phyloP scores from a whole-genome alignment of 2,113 vertebrate species.

The Phainopepla nitens region DNA sequence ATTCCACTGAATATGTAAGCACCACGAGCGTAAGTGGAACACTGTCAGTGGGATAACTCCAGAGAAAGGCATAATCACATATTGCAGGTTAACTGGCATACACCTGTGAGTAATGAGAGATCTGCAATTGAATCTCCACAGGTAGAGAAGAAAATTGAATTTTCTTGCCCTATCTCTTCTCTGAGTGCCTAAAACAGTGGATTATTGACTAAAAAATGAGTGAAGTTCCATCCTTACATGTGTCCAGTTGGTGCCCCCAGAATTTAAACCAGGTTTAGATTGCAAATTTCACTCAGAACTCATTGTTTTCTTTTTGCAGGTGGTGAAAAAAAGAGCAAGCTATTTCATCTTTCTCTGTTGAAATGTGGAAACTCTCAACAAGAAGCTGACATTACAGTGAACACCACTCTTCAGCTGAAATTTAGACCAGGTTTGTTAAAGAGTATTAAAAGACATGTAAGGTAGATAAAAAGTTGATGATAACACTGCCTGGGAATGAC shows the following conservation, averaged over 20 bases:
- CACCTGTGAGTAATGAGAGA: background rate
- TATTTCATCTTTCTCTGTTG: background rate
- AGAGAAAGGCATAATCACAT: background rate
- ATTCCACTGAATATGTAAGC: background rate
- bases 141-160: background rate
- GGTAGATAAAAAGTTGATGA: background rate
- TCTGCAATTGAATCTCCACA: background rate
- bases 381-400: background rate
- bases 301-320: background rate
- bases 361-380: background rate
- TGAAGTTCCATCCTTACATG: background rate
- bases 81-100: background rate
- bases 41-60: background rate
- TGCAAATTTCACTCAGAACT: background rate
- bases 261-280: background rate
- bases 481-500: background rate
- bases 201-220: background rate
- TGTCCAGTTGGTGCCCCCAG: background rate
- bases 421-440: background rate
- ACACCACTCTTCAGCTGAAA: background rate
- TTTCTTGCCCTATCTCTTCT: background rate
- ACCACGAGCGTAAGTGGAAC: background rate
- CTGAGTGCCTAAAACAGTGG: background rate
- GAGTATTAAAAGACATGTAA: background rate
- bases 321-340: background rate